Evolutionary conservation across 2,113 vertebrate genomes (phyloP).

Genomic region (Hippolais icterina): DNA sequence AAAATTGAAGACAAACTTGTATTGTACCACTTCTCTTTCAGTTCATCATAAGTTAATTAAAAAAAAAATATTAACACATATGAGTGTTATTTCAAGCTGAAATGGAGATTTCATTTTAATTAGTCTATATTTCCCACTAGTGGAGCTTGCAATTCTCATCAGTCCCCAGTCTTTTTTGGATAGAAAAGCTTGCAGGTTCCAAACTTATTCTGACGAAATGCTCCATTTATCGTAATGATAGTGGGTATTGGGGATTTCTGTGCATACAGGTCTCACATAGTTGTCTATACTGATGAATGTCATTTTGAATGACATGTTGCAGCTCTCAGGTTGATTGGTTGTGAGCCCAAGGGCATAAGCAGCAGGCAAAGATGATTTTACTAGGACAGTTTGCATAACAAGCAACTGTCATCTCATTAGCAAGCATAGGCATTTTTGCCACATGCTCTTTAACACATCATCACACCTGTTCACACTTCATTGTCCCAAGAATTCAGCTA

Average conservation of each 20-base stretch:
- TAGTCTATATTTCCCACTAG: neutral
- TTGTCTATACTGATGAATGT: conserved; percentile 27
- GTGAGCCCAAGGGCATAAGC: conserved; percentile 60
- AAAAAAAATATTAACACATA: neutral
- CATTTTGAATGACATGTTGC: conserved; percentile 6
- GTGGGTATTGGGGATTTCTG: neutral
- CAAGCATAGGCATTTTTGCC: conserved; percentile 47
- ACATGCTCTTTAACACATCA: conserved; percentile 65
- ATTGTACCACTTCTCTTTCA: conserved; percentile 32
- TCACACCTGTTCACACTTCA: conserved; percentile 55
- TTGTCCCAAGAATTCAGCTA: conserved; percentile 39
- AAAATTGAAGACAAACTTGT: conserved; percentile 5
- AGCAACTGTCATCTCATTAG: conserved; percentile 65
- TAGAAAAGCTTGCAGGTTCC: neutral
- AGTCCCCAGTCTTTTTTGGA: neutral
- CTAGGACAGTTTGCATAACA: conserved; percentile 53
- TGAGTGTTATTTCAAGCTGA: conserved; percentile 28
- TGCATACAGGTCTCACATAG: neutral
- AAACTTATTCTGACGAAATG: neutral
- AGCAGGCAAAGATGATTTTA: conserved; percentile 38
- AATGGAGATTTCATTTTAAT: conserved; percentile 27
- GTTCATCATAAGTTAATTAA: neutral
- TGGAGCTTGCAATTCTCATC: neutral
- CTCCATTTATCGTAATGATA: neutral
- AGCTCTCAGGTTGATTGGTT: conserved; percentile 35